Evolutionary conservation across 92 coral and sea anemone genomes (phyloP).

Genomic region (Phymanthus crucifer): DNA sequence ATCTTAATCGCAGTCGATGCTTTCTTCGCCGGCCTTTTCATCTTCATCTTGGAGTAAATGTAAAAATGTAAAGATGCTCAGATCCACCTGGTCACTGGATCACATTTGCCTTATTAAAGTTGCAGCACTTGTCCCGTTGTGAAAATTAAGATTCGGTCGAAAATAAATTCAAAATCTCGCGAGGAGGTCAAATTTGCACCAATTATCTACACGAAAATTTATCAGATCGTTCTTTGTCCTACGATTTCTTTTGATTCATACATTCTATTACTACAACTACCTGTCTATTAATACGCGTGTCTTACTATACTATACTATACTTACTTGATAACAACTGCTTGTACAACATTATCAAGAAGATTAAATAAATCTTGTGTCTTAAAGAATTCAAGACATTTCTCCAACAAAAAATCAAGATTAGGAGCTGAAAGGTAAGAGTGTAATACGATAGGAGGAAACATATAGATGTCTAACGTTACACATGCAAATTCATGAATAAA

Average conservation of each 20-base stretch:
- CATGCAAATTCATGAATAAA: neutral
- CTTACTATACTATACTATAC: no score
- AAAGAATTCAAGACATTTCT: neutral
- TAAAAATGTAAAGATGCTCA: neutral
- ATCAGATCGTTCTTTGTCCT: neutral
- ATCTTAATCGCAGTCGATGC: neutral
- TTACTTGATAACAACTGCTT: neutral
- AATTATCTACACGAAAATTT: neutral
- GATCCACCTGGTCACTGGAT: neutral
- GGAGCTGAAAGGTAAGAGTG: neutral
- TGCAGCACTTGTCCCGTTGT: neutral
- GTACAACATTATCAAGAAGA: neutral
- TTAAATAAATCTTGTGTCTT: neutral
- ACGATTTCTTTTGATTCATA: neutral
- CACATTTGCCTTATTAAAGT: neutral
- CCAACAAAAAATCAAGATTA: neutral
- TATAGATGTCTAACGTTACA: neutral
- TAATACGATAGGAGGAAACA: neutral
- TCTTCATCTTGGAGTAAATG: neutral
- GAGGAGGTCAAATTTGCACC: conserved; percentile 6
- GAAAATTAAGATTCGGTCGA: conserved; percentile 1
- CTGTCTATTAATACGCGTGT: neutral
- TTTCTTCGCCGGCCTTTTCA: neutral
- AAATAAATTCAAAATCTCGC: neutral
- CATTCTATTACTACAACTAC: neutral